These are phyloP conservation scores for Melipona beecheii DNA, from an alignment of 2,888 invertebrate genomes.

Conservation along the genomic window DNA sequence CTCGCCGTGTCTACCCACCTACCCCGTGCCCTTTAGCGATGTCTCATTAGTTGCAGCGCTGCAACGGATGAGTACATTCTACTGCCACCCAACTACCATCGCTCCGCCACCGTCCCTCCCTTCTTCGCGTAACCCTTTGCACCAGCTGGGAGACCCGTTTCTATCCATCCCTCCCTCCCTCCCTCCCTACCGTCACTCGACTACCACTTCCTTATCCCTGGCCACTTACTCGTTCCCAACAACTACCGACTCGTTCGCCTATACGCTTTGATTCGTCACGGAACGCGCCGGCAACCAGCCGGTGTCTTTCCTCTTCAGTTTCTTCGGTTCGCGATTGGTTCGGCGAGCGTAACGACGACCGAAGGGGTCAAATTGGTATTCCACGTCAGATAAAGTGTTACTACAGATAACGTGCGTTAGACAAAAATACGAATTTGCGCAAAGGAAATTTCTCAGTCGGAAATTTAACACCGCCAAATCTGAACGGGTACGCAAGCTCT, in stretches of 20 bases:
- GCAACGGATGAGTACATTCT: constrained; percentile 82
- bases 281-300: background rate
- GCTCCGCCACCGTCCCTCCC: constrained; percentile 62
- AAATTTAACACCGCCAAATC: too few species aligned
- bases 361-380: background rate
- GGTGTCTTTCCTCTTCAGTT: background rate
- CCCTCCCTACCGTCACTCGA: constrained; percentile 75
- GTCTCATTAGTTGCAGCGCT: constrained; percentile 84
- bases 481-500: too few species aligned
- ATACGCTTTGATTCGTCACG: constrained; percentile 46
- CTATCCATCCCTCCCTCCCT: constrained; percentile 31
- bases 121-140: constrained; percentile 53
- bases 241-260: constrained; percentile 36
- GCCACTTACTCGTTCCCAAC: constrained; percentile 75
- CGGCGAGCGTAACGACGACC: background rate
- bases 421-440: too few species aligned
- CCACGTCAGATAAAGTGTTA: too few species aligned
- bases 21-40: constrained; percentile 83
- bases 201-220: constrained; percentile 81
- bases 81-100: constrained; percentile 70
- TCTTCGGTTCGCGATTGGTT: background rate
- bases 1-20: constrained; percentile 75
- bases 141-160: constrained; percentile 68
- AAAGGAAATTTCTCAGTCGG: too few species aligned
- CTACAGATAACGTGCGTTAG: too few species aligned